These are phyloP conservation scores for Misgurnus mizolepis DNA, from an alignment of 2,113 vertebrate genomes.

Conservation along the genomic window DNA sequence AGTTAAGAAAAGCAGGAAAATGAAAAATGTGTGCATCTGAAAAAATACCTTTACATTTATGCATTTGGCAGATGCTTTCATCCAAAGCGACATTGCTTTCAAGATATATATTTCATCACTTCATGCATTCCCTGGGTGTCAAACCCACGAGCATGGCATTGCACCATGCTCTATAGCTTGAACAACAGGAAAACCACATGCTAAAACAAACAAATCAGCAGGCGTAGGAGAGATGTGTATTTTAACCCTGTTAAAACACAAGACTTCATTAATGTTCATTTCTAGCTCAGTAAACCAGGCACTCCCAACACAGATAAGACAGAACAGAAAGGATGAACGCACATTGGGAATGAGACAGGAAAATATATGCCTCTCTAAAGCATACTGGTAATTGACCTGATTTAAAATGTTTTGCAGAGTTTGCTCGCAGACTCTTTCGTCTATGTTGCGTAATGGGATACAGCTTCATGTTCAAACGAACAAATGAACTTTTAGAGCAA, in stretches of 20 bases:
- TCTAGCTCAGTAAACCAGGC: constrained; percentile 61
- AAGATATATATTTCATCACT: no score
- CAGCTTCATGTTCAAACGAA: not conserved
- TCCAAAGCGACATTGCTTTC: no score
- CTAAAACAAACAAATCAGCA: constrained; percentile 10
- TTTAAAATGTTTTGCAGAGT: not conserved
- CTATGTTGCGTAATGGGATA: not conserved
- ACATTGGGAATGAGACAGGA: not conserved
- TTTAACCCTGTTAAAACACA: constrained; percentile 51
- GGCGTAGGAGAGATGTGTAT: constrained; percentile 19
- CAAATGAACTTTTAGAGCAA: not conserved
- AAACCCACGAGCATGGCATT: no score
- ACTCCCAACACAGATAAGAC: constrained; percentile 58
- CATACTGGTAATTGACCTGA: not conserved
- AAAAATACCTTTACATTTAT: not conserved
- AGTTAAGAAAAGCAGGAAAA: no score
- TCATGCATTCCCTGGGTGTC: no score
- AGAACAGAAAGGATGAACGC: not conserved
- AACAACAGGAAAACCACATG: no score
- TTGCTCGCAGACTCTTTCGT: not conserved
- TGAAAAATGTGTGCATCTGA: no score
- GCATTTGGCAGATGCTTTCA: no score
- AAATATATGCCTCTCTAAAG: constrained; percentile 13
- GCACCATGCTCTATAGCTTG: no score
- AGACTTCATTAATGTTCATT: constrained; percentile 67